phyloP scores from a whole-genome alignment of 1,140 invertebrate genomes.

The Aphelenchoides besseyi region DNA sequence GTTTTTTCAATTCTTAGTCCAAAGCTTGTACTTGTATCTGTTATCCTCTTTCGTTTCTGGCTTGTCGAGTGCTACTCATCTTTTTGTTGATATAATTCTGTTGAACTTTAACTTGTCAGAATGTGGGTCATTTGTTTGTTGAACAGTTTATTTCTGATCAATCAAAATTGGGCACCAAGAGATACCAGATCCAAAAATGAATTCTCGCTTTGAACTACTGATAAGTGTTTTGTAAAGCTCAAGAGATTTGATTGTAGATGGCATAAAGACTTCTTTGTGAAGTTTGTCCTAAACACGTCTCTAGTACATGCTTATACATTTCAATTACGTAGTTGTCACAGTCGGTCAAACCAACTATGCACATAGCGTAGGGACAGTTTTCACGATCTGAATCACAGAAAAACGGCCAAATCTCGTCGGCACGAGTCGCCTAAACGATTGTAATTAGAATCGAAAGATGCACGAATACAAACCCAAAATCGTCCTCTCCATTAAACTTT shows the following conservation, averaged over 20 bases:
- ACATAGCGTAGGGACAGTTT: background rate
- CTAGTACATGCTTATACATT: background rate
- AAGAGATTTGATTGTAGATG: background rate
- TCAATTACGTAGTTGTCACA: background rate
- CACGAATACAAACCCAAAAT: background rate
- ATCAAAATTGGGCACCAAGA: no score
- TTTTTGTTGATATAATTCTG: no score
- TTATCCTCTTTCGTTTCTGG: no score
- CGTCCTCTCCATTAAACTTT: conserved; percentile 28
- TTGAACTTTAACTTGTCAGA: no score
- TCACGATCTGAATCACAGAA: background rate
- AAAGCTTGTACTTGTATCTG: no score
- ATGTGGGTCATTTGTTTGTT: no score
- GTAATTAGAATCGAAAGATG: background rate
- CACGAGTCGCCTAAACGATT: background rate
- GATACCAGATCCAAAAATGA: background rate
- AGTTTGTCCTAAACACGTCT: conserved; percentile 7
- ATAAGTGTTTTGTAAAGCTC: background rate
- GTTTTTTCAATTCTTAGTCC: no score
- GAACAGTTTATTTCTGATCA: no score
- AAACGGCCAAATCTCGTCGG: conserved; percentile 15
- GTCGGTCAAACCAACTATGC: background rate
- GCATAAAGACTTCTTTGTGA: conserved; percentile 11
- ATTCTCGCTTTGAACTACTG: background rate
- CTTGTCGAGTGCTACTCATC: no score